Percentiles rank a stretch among this genome's conserved stretches.
Evolutionary conservation across 2,797 vertebrate genomes (phyloP).

Genomic region (Heterohyrax brucei): DNA sequence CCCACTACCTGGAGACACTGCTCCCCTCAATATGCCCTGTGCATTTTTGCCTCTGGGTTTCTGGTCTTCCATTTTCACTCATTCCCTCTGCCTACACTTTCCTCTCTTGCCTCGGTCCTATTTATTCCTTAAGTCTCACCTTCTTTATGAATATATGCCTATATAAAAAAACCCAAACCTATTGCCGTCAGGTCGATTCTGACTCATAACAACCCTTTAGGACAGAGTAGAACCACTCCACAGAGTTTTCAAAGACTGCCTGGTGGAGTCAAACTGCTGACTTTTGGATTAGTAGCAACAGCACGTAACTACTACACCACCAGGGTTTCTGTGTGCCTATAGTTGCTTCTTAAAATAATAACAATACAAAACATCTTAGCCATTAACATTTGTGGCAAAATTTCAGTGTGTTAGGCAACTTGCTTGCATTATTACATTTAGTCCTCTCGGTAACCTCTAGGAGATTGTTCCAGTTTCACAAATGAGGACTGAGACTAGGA

Average conservation of each 20-base stretch:
- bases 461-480: not conserved
- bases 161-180: too few relatives aligned
- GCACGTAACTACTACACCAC: too few relatives aligned
- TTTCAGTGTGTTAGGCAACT: conserved; percentile 7
- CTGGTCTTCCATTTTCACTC: conserved; percentile 1
- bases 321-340: not conserved
- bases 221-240: too few relatives aligned
- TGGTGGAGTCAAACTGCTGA: too few relatives aligned
- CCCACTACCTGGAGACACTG: not conserved
- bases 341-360: not conserved
- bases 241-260: too few relatives aligned
- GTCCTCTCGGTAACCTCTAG: not conserved
- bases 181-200: too few relatives aligned
- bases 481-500: not conserved
- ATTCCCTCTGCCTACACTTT: not conserved
- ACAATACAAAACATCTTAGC: conserved; percentile 5
- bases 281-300: too few relatives aligned
- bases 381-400: conserved; percentile 13
- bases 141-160: not conserved
- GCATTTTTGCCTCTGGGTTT: not conserved
- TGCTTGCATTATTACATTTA: not conserved
- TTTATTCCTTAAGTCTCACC: not conserved
- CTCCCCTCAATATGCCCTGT: not conserved
- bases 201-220: too few relatives aligned
- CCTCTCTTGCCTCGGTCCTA: not conserved